Evolutionary conservation across 2,888 invertebrate genomes (phyloP).

Genomic region (Pseudanteris insignis): DNA sequence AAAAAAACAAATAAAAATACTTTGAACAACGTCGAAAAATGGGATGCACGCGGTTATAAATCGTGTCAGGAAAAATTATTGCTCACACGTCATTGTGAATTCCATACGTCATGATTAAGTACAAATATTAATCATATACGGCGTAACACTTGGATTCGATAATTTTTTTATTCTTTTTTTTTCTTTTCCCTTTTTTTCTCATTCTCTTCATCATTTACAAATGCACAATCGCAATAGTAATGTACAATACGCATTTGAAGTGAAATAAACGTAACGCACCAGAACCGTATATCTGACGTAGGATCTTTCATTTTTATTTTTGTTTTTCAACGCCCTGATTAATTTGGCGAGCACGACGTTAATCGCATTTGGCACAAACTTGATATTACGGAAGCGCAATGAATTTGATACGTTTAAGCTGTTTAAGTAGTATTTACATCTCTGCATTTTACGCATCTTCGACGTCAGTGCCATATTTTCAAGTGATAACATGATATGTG

Average conservation of each 20-base stretch:
- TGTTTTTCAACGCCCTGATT: too few species aligned
- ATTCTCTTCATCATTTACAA: too few species aligned
- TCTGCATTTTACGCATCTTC: slow-evolving; percentile 19
- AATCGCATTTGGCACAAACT: slow-evolving; percentile 15
- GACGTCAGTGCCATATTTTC: slow-evolving; percentile 16
- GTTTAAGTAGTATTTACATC: slow-evolving; percentile 23
- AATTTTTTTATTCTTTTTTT: background rate
- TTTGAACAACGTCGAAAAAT: slow-evolving; percentile 4
- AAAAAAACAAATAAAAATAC: too few species aligned
- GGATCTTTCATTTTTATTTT: too few species aligned
- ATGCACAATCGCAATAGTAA: too few species aligned
- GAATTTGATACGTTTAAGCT: slow-evolving; percentile 11
- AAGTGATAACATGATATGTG: slow-evolving; percentile 39
- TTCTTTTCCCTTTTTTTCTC: too few species aligned
- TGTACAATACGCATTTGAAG: too few species aligned
- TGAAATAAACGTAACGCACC: too few species aligned
- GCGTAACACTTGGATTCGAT: slow-evolving; percentile 10
- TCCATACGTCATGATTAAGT: slow-evolving; percentile 19
- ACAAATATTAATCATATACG: slow-evolving; percentile 27
- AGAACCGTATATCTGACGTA: too few species aligned
- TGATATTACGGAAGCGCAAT: slow-evolving; percentile 11
- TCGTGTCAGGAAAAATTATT: slow-evolving; percentile 26
- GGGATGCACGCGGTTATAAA: slow-evolving; percentile 25
- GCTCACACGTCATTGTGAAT: slow-evolving; percentile 19
- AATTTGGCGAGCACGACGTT: too few species aligned